phyloP scores from a whole-genome alignment of 2,888 invertebrate species.

The Cerastoderma edule region DNA sequence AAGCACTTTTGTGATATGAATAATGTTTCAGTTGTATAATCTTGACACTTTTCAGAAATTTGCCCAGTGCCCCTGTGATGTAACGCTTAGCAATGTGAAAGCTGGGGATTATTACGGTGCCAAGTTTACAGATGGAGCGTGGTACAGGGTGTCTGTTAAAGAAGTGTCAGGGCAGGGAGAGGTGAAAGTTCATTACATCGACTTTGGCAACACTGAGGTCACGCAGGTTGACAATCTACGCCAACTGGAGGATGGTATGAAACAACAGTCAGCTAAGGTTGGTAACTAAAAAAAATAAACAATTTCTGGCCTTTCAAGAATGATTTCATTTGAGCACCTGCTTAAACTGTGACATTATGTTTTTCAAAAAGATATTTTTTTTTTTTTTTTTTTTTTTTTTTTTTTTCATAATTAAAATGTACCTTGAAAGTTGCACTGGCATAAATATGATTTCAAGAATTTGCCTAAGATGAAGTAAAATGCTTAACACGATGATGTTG shows the following conservation, averaged over 20 bases:
- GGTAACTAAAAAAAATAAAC: slow-evolving; percentile 7
- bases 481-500: too few species aligned
- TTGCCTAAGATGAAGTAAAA: too few species aligned
- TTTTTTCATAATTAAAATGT: too few species aligned
- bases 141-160: slow-evolving; percentile 64
- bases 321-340: too few species aligned
- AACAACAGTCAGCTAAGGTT: slow-evolving; percentile 63
- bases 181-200: slow-evolving; percentile 64
- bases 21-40: too few species aligned
- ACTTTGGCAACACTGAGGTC: slow-evolving; percentile 70
- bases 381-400: too few species aligned
- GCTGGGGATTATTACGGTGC: slow-evolving; percentile 52
- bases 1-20: too few species aligned
- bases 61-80: slow-evolving; percentile 28
- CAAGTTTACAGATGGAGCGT: slow-evolving; percentile 66
- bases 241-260: slow-evolving; percentile 52
- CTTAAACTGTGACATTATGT: too few species aligned
- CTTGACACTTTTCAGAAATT: slow-evolving; percentile 47
- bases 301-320: too few species aligned
- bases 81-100: slow-evolving; percentile 28
- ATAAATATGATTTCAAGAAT: too few species aligned
- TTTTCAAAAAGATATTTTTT: too few species aligned
- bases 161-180: slow-evolving; percentile 33
- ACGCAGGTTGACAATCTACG: slow-evolving; percentile 53
- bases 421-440: too few species aligned